phyloP scores from a whole-genome alignment of 2,888 invertebrate species.

The Pinctada fucata region DNA sequence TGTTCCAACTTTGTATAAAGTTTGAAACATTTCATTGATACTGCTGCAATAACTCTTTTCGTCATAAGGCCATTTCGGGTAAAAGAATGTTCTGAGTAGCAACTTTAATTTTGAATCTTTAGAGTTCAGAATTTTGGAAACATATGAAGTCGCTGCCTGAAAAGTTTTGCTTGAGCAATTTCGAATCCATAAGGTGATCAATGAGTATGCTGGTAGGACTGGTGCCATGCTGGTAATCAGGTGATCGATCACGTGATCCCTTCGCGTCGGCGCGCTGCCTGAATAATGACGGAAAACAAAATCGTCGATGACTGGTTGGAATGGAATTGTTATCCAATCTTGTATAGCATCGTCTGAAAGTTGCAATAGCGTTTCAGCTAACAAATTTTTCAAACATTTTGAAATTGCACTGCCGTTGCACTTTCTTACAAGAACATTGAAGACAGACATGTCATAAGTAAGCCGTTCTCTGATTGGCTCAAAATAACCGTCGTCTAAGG shows the following conservation, averaged over 20 bases:
- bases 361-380: neutral
- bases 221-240: neutral
- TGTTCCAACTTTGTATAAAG: neutral
- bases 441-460: neutral
- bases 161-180: neutral
- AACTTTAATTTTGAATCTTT: neutral
- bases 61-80: too few relatives aligned
- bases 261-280: neutral
- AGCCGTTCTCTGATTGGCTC: neutral
- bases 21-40: neutral
- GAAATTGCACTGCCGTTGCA: neutral
- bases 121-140: neutral
- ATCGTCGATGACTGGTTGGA: slow-evolving; percentile 20
- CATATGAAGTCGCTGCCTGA: neutral
- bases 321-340: neutral
- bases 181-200: neutral
- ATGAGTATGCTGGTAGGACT: neutral
- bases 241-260: neutral
- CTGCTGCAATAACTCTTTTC: neutral
- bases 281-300: neutral
- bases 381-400: slow-evolving; percentile 9
- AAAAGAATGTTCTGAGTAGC: too few relatives aligned
- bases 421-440: neutral
- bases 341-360: neutral
- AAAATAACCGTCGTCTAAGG: slow-evolving; percentile 16